Base-by-base conservation (phyloP, 2,113 vertebrate species). In the Chrysochloris asiatica region DNA sequence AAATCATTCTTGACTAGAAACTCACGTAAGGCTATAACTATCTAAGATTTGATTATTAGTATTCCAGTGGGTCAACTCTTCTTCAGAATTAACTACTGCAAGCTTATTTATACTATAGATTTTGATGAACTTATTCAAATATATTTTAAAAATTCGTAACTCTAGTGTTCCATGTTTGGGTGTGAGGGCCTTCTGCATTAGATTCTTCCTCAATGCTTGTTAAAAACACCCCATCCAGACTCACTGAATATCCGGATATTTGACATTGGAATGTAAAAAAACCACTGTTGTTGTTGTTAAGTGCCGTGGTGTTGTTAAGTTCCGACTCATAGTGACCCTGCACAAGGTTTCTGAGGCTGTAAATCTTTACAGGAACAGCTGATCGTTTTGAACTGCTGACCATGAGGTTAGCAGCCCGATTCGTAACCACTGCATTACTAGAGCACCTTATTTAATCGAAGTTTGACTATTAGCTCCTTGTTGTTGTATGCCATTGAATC, bases 121-220 rank as follows among this genome's bases (percentile, higher is more conserved):
- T 69, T 69, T 38, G 67, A 38, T 69, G 36, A 24, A 19, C 36
- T 69, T 69, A 69, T 38, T 69, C 63, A 69, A 38, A 38, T 38
- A 22, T 22, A 38, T 69, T 69, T 69, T 38, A 21, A 38, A 38
- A 69, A 69, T 38, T 16, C 38, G 8, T 63, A 33, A 13, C 30
- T 63, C 61, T 33, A 80, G 16, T 41, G 7, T 36, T 82, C 75
- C 47, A 65, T 43, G 54, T 69, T 54, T 88, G 48, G 75, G 45
- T 59, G 71, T 80, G 81, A 89, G 43, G 43, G 79, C 30, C 19
- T 45, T 76, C 72, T 45, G 17, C 7, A 33, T 36, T 52, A 87
- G 79, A 76, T 88, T 94, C 63, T 92, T 65, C 63, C 45, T 6
- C 33, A 30, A 13, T 75, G 30, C n/a, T 83, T 83, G 47, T 87